Percentiles rank a stretch among this genome's conserved stretches.
Evolutionary conservation across 2,888 invertebrate genomes (phyloP).

Genomic region (Platycheirus albimanus): DNA sequence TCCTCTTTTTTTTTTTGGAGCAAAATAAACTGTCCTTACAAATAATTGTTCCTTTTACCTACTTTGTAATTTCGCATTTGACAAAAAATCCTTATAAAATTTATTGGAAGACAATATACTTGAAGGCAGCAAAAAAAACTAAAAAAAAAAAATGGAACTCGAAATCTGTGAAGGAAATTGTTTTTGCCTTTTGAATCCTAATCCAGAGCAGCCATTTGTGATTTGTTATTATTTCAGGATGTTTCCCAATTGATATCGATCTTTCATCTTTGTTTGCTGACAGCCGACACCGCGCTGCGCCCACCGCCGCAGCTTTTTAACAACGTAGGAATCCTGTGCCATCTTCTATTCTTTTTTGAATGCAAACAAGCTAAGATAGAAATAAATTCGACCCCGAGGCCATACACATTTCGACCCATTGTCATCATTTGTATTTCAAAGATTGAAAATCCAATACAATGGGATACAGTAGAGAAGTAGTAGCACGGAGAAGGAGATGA

Average conservation of each 20-base stretch:
- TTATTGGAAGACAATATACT: too few species aligned
- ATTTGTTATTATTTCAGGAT: constrained; percentile 42
- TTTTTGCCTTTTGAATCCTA: background rate
- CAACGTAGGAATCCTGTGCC: too few species aligned
- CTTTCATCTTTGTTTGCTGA: too few species aligned
- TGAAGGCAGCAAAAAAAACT: background rate
- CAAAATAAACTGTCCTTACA: too few species aligned
- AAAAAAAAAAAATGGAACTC: background rate
- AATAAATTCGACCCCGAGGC: constrained; percentile 31
- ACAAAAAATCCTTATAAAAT: too few species aligned
- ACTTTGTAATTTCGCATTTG: too few species aligned
- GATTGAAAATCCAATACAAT: constrained; percentile 52
- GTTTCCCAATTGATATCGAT: constrained; percentile 7
- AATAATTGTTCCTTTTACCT: too few species aligned
- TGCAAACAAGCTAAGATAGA: background rate
- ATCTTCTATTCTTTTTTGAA: background rate
- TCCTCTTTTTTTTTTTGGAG: too few species aligned
- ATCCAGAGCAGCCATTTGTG: constrained; percentile 5
- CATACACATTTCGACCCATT: constrained; percentile 38
- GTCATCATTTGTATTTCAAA: constrained; percentile 54
- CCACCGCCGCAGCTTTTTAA: too few species aligned
- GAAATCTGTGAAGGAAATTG: background rate
- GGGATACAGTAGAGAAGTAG: background rate
- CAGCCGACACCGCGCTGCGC: too few species aligned
- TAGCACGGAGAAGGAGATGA: too few species aligned